phyloP scores from a whole-genome alignment of 1,140 invertebrate genomes.

The Lepidurus apus region DNA sequence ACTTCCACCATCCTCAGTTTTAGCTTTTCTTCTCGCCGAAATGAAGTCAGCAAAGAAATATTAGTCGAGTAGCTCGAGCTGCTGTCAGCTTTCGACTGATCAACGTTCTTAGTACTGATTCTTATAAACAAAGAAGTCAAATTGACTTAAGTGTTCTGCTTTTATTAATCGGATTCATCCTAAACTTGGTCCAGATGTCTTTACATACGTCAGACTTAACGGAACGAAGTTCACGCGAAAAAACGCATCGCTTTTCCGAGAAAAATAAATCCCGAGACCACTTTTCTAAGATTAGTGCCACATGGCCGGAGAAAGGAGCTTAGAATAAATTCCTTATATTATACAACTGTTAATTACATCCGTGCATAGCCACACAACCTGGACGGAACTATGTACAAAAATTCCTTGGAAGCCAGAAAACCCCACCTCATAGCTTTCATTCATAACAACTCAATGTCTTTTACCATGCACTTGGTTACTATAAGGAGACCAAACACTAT shows the following conservation, averaged over 20 bases:
- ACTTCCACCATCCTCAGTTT: background rate
- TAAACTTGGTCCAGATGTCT: background rate
- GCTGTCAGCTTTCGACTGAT: too few species aligned
- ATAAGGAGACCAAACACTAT: background rate
- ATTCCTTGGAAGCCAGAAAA: background rate
- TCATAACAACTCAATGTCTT: background rate
- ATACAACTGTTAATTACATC: constrained; percentile 8
- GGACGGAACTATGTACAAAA: constrained; percentile 16
- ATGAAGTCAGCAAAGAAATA: background rate
- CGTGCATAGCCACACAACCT: constrained; percentile 10
- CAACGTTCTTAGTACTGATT: too few species aligned
- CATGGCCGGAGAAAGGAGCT: background rate
- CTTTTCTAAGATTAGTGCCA: background rate
- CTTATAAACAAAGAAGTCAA: too few species aligned
- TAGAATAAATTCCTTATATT: constrained; percentile 5
- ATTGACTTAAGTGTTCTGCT: too few species aligned
- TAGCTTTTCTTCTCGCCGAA: background rate
- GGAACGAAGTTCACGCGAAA: background rate
- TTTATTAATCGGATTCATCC: background rate
- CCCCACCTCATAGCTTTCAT: background rate
- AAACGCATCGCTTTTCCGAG: background rate
- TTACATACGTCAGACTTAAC: background rate
- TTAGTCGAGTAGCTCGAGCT: background rate
- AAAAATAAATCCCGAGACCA: background rate
- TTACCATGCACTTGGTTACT: constrained; percentile 6